Conservation (phyloP, 2,113 vertebrate species). For the Nyctereutes procyonoides region DNA sequence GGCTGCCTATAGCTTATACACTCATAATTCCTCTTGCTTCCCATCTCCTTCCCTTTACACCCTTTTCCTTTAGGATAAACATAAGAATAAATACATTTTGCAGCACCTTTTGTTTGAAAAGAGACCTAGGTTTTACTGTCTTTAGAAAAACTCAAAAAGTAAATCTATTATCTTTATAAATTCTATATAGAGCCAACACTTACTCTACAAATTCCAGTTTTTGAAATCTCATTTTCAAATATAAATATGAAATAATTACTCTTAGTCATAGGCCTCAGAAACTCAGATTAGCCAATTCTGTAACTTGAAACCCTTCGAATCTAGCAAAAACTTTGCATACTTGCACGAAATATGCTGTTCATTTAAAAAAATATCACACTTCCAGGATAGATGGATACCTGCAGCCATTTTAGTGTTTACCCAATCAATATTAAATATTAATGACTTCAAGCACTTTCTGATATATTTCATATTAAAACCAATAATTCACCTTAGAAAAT, state of each 20-base stretch:
- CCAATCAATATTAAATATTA: neutral
- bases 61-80: neutral
- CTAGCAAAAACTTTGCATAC: neutral
- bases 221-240: constrained; percentile 36
- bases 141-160: constrained; percentile 41
- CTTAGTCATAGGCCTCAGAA: neutral
- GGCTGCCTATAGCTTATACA: neutral
- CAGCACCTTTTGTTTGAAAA: neutral
- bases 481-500: constrained; percentile 38
- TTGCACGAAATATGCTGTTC: neutral
- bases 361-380: neutral
- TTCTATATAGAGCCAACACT: neutral
- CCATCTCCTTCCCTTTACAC: neutral
- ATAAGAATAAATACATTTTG: neutral
- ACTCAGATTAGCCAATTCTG: neutral
- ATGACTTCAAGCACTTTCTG: neutral
- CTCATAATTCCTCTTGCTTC: neutral
- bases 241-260: neutral
- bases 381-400: neutral
- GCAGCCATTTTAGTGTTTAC: constrained; percentile 2
- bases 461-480: neutral
- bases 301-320: neutral
- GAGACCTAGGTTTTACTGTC: neutral
- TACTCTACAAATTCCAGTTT: constrained; percentile 6
- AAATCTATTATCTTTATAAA: constrained; percentile 11